Evolutionary conservation across 2,113 vertebrate genomes (phyloP).

Genomic region (Aythya baeri): DNA sequence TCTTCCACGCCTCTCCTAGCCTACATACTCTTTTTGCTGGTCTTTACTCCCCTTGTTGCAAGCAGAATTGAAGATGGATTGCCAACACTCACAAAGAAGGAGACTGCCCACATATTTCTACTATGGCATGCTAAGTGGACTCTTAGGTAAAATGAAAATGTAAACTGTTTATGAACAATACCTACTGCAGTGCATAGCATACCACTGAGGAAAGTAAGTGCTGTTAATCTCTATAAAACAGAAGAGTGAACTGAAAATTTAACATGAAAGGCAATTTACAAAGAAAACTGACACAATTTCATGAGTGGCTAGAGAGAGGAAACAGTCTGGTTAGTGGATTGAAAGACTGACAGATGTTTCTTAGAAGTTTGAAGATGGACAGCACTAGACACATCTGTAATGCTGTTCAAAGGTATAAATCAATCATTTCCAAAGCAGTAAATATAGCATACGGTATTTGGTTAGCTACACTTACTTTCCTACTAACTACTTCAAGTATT

Average conservation of each 20-base stretch:
- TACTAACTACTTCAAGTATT: neutral
- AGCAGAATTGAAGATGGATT: neutral
- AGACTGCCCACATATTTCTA: neutral
- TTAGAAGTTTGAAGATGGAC: neutral
- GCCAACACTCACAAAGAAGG: neutral
- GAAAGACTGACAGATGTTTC: neutral
- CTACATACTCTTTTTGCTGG: fast-evolving
- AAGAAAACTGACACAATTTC: neutral
- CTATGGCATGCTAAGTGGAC: fast-evolving
- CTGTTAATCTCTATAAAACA: neutral
- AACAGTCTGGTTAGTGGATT: neutral
- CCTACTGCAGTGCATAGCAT: neutral
- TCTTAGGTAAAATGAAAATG: neutral
- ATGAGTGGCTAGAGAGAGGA: neutral
- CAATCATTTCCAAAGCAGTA: neutral
- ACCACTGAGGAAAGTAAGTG: neutral
- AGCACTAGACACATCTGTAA: neutral
- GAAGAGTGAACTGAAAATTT: neutral
- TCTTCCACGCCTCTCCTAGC: fast-evolving
- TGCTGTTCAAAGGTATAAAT: neutral
- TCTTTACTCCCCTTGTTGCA: neutral
- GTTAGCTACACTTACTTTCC: neutral
- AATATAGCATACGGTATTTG: neutral
- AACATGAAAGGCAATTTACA: conserved; percentile 1
- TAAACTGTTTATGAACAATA: neutral